A percentile compares a stretch with the other conserved stretches of the same genome.
phyloP scores from a whole-genome alignment of 2,113 vertebrate genomes.

The Helogale parvula region DNA sequence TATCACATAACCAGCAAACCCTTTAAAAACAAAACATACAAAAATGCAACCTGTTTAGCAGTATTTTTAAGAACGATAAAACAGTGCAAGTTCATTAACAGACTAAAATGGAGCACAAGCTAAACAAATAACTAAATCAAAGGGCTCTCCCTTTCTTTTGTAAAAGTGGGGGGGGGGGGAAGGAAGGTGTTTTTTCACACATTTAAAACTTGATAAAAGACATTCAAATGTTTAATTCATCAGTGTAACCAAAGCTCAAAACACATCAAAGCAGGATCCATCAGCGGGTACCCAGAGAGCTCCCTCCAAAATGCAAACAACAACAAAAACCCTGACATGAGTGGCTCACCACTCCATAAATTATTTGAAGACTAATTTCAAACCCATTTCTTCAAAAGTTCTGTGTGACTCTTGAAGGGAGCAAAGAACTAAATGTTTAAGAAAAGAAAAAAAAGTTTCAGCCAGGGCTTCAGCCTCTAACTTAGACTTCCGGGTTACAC shows the following conservation, averaged over 20 bases:
- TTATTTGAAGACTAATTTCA: constrained; percentile 75
- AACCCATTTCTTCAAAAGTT: constrained; percentile 74
- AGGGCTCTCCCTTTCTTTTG: constrained; percentile 64
- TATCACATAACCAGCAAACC: not conserved
- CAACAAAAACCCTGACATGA: constrained; percentile 73
- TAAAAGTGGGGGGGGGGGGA: constrained; percentile 15
- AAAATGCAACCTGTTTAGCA: not conserved
- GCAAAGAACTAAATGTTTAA: constrained; percentile 70
- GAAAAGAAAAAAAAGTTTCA: constrained; percentile 71
- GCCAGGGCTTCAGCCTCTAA: constrained; percentile 67
- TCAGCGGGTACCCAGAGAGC: constrained; percentile 24
- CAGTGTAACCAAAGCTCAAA: constrained; percentile 72
- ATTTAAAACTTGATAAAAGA: constrained; percentile 75
- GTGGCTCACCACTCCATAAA: constrained; percentile 80
- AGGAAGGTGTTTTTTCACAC: constrained; percentile 63
- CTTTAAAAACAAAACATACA: constrained; percentile 26
- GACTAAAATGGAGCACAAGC: constrained; percentile 31
- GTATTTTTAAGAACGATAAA: constrained; percentile 1
- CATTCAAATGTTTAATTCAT: constrained; percentile 75
- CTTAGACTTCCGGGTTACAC: constrained; percentile 71
- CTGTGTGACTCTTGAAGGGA: constrained; percentile 75
- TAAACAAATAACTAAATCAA: constrained; percentile 65
- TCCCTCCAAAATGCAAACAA: constrained; percentile 22
- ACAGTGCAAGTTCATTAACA: constrained; percentile 50
- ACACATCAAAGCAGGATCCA: constrained; percentile 72